Percentiles rank a stretch among this genome's conserved stretches.
Conservation (phyloP, 2,113 vertebrate genomes). For the Bos indicus region DNA sequence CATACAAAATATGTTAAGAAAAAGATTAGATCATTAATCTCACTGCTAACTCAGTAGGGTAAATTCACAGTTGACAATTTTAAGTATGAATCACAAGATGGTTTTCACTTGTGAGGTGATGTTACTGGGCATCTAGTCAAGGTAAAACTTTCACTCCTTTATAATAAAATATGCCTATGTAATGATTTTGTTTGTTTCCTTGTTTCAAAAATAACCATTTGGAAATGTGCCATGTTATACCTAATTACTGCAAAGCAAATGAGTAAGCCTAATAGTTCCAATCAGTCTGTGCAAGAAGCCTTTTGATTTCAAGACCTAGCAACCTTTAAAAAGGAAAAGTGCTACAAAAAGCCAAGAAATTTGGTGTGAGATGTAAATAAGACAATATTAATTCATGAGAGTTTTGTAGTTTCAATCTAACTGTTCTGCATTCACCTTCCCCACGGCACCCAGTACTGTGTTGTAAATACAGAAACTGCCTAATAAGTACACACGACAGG, state of each 20-base stretch:
- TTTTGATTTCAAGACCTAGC: constrained; percentile 36
- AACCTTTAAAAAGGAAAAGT: constrained; percentile 26
- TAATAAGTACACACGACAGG: neutral
- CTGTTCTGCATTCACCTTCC: neutral
- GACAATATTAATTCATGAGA: neutral
- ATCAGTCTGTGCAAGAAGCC: neutral
- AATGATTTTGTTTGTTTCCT: neutral
- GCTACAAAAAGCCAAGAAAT: constrained; percentile 28
- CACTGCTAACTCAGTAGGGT: neutral
- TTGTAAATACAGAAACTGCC: neutral
- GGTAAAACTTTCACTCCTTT: neutral
- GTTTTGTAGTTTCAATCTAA: constrained; percentile 8
- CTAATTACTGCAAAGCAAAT: constrained; percentile 4
- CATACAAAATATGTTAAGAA: neutral
- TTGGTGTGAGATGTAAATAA: neutral
- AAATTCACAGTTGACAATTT: neutral
- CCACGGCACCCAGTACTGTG: neutral
- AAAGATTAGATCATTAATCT: neutral
- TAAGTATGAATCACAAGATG: neutral
- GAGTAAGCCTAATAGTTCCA: neutral
- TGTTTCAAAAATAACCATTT: constrained; percentile 35
- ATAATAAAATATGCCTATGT: neutral
- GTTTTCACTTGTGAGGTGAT: neutral
- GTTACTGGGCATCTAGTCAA: constrained; percentile 4
- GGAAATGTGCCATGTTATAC: neutral